Percentiles rank a stretch among this genome's conserved stretches.
phyloP scores from a whole-genome alignment of 2,888 invertebrate species.

The Tanaodytes sp. region DNA sequence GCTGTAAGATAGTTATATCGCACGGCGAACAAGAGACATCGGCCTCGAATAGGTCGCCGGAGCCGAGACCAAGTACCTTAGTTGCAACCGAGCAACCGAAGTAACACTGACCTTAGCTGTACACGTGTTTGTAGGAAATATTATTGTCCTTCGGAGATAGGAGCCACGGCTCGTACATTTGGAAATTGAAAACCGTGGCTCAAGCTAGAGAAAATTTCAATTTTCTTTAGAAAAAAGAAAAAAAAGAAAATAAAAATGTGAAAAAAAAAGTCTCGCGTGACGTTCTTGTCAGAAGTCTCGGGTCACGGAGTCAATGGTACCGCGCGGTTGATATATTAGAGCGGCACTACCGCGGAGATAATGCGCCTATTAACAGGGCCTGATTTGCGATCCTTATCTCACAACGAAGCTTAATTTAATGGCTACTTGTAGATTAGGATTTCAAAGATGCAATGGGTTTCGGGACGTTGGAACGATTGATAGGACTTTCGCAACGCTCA shows the following conservation, averaged over 20 bases:
- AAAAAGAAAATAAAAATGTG: slow-evolving; percentile 18
- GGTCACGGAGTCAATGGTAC: slow-evolving; percentile 28
- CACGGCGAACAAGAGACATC: slow-evolving; percentile 41
- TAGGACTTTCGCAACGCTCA: not conserved
- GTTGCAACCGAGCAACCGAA: slow-evolving; percentile 59
- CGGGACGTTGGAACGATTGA: not conserved
- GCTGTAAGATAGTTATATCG: slow-evolving; percentile 44
- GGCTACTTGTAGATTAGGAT: slow-evolving; percentile 6
- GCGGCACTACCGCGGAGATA: slow-evolving; percentile 21
- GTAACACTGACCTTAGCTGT: slow-evolving; percentile 69
- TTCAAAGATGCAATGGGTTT: not conserved
- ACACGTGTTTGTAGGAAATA: slow-evolving; percentile 69
- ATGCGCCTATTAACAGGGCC: slow-evolving; percentile 42
- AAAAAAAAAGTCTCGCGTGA: slow-evolving; percentile 35
- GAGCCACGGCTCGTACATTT: slow-evolving; percentile 57
- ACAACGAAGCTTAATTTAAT: slow-evolving; percentile 21
- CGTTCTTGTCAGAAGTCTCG: slow-evolving; percentile 37
- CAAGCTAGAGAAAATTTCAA: too few relatives aligned
- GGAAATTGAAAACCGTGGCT: slow-evolving; percentile 26
- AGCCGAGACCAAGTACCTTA: slow-evolving; percentile 50
- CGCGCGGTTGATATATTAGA: slow-evolving; percentile 28
- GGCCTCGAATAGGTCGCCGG: slow-evolving; percentile 45
- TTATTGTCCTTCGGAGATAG: slow-evolving; percentile 63
- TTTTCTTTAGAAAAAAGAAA: too few relatives aligned
- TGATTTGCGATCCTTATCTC: slow-evolving; percentile 40